Conservation (phyloP, 92 coral and sea anemone genomes). For the Umimayanthus kanabou region DNA sequence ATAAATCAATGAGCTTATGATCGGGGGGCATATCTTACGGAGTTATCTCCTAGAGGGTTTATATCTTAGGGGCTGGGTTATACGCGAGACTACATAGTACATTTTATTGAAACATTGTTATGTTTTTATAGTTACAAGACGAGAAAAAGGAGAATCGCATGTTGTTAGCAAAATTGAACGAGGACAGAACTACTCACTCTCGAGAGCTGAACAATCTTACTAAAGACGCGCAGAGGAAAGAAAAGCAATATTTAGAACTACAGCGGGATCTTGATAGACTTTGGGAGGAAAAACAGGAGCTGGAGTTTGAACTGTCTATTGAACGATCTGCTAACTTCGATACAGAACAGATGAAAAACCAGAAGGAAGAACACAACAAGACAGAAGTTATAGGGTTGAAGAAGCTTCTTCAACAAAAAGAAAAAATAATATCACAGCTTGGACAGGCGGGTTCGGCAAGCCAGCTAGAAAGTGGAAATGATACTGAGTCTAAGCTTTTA, state of each 20-base stretch:
- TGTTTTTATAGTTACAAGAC: slow-evolving; percentile 14
- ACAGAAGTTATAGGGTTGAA: not conserved
- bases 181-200: slow-evolving; percentile 16
- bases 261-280: slow-evolving; percentile 34
- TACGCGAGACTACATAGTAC: too few species aligned
- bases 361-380: not conserved
- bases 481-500: not conserved
- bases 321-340: slow-evolving; percentile 14
- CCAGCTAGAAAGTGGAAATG: not conserved
- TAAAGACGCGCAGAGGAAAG: slow-evolving; percentile 17
- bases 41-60: too few species aligned
- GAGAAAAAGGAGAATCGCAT: slow-evolving; percentile 10
- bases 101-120: not conserved
- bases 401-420: slow-evolving; percentile 7
- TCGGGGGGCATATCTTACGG: too few species aligned
- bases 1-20: too few species aligned
- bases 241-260: slow-evolving; percentile 19
- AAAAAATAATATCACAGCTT: not conserved
- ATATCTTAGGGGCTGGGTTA: too few species aligned
- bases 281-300: slow-evolving; percentile 30
- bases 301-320: slow-evolving; percentile 35
- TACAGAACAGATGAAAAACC: not conserved
- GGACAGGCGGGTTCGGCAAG: not conserved
- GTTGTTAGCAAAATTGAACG: slow-evolving; percentile 15
- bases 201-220: slow-evolving; percentile 29